phyloP scores from a whole-genome alignment of 2,797 vertebrate genomes.

The Masticophis lateralis region DNA sequence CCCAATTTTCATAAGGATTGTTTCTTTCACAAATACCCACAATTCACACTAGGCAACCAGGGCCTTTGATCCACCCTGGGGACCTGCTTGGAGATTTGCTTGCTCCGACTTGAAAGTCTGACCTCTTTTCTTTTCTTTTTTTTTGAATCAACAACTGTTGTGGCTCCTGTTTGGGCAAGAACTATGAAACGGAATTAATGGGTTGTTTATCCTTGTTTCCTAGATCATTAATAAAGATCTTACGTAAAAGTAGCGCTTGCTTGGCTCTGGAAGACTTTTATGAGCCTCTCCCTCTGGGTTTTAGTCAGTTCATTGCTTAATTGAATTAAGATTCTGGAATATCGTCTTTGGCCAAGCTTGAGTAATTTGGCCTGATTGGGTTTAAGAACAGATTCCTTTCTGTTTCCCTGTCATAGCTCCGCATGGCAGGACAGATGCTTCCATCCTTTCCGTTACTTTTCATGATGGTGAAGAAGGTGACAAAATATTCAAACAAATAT shows the following conservation, averaged over 20 bases:
- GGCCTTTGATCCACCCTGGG: accelerated
- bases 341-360: slow-evolving; percentile 35
- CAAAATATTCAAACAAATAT: no score
- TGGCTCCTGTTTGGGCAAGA: slow-evolving; percentile 37
- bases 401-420: not conserved
- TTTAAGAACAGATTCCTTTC: slow-evolving; percentile 49
- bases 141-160: slow-evolving; percentile 28
- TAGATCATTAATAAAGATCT: slow-evolving; percentile 69
- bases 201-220: slow-evolving; percentile 54
- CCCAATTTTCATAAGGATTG: not conserved
- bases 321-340: slow-evolving; percentile 56
- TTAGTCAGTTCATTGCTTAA: slow-evolving; percentile 58
- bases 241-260: slow-evolving; percentile 57
- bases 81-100: not conserved
- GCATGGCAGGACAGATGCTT: no score
- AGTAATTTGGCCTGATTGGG: slow-evolving; percentile 43
- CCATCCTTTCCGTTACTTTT: no score
- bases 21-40: not conserved
- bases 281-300: slow-evolving; percentile 50
- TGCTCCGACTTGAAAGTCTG: slow-evolving; percentile 11
- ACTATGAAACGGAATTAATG: slow-evolving; percentile 66
- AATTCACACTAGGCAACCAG: not conserved
- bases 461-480: not conserved
- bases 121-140: slow-evolving; percentile 11
- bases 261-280: slow-evolving; percentile 49